These are phyloP conservation scores for Asarcornis scutulata DNA, from an alignment of 2,113 vertebrate genomes.

Conservation along the genomic window DNA sequence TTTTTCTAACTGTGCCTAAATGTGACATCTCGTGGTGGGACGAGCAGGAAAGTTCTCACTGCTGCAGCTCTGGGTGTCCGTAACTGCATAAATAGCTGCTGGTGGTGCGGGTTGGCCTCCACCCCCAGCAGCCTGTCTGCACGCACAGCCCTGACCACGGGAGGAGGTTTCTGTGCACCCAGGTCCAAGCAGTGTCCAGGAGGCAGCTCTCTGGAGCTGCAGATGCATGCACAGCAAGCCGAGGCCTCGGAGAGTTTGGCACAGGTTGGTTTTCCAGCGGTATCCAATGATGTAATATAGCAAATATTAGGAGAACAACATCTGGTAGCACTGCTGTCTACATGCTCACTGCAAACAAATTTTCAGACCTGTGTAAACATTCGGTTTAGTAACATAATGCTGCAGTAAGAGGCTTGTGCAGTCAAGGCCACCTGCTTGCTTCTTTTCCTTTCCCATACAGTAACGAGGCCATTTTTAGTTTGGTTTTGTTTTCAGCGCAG, in stretches of 20 bases:
- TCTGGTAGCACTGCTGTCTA: neutral
- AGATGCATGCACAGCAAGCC: accelerated
- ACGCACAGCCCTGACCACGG: neutral
- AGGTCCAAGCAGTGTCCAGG: neutral
- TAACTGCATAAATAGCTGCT: accelerated
- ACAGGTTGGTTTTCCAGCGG: neutral
- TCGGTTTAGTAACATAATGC: neutral
- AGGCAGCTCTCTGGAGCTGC: neutral
- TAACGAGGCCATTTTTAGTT: neutral
- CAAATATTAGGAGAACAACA: neutral
- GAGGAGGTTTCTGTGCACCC: neutral
- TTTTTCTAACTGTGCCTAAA: accelerated
- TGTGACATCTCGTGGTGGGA: neutral
- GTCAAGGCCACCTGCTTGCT: neutral
- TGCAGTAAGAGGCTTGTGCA: neutral
- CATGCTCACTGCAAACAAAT: neutral
- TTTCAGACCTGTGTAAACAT: neutral
- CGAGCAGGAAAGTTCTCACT: accelerated
- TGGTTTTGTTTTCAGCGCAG: neutral
- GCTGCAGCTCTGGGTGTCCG: neutral
- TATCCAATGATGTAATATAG: neutral
- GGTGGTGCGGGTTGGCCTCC: neutral
- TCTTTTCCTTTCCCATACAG: neutral
- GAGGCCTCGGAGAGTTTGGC: neutral
- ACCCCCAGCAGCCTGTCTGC: accelerated